These are phyloP conservation scores for Diorhabda sublineata DNA, from an alignment of 1,140 invertebrate species.

Conservation along the genomic window DNA sequence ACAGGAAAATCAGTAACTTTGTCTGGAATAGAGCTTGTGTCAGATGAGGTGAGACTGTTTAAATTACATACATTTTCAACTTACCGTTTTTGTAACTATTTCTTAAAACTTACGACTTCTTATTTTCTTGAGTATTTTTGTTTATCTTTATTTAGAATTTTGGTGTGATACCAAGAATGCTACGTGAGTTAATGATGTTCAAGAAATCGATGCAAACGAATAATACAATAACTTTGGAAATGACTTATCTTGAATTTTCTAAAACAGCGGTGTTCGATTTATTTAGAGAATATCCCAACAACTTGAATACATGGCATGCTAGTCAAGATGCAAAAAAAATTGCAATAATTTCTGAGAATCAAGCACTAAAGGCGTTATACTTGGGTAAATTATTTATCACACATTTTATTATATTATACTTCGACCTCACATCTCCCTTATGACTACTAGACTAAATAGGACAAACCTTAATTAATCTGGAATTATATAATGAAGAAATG, in stretches of 20 bases:
- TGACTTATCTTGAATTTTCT: slow-evolving; percentile 38
- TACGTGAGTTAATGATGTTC: slow-evolving; percentile 26
- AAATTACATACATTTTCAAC: too few species aligned
- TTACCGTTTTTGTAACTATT: not conserved
- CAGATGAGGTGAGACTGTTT: slow-evolving; percentile 30
- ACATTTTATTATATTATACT: too few species aligned
- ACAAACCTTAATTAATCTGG: too few species aligned
- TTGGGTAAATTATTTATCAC: slow-evolving; percentile 22
- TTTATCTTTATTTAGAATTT: slow-evolving; percentile 29
- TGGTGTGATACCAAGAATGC: slow-evolving; percentile 34
- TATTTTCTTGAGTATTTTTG: not conserved
- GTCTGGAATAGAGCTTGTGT: slow-evolving; percentile 31
- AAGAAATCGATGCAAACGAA: slow-evolving; percentile 28
- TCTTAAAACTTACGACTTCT: not conserved
- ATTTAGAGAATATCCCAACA: slow-evolving; percentile 26
- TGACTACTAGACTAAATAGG: too few species aligned
- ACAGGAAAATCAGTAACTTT: slow-evolving; percentile 39
- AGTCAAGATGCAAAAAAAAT: slow-evolving; percentile 21
- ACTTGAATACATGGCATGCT: slow-evolving; percentile 13
- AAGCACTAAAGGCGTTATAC: slow-evolving; percentile 32
- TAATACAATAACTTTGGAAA: slow-evolving; percentile 31
- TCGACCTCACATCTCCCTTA: too few species aligned
- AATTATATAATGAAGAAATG: too few species aligned
- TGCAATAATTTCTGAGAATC: slow-evolving; percentile 22
- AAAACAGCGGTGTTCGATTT: slow-evolving; percentile 31